Evolutionary conservation across 2,113 vertebrate genomes (phyloP), one percentile per base, ranked within the genome.

Genomic region (Ptyas mucosa): DNA sequence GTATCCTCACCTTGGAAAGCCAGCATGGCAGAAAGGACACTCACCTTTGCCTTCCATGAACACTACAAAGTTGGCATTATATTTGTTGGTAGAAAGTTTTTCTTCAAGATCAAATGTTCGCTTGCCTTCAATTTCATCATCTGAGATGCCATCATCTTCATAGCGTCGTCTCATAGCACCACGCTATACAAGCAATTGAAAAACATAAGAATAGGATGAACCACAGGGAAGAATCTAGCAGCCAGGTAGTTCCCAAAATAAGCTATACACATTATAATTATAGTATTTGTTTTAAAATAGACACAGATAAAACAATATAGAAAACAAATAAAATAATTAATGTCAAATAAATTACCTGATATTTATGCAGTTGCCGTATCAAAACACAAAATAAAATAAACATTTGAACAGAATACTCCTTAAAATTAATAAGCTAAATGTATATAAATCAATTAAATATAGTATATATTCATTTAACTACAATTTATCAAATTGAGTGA

Each of bases 111-210:
- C 98, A 94, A 99, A 99, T 0, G 97, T 99, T 92, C 99, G 98
- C 95, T 99, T 99, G 26, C 99, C 99, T 95, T 99, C 99, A 29
- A 99, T 99, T 96, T 99, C 99, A 94, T 99, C 99, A 23, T 99
- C 99, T 0, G 99, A 99, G 95, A 99, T 99, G 53, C 99, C 99
- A 49, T 99, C 99, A 0, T 99, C 99, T 94, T 99, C 98, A 24
- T 99, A 99, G 43, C 99, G 99, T 1, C 99, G 98, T 18, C 98
- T 97, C 93, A 99, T 99, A 2, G 99, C 99, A 75, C 98, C 98
- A 92, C 99, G 98, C 99, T 99, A 96, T 46, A 89, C 96, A 64
- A 92, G 91, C 15, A 85, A 46, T 86, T 5, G 51, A 8, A 88
- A 85, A 4, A 39, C 64, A 88, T 51, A 24, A 75, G 64, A 81